A percentile compares a stretch with the other conserved stretches of the same genome.
phyloP scores from a whole-genome alignment of 2,888 invertebrate species.

The Plemyria rubiginata region DNA sequence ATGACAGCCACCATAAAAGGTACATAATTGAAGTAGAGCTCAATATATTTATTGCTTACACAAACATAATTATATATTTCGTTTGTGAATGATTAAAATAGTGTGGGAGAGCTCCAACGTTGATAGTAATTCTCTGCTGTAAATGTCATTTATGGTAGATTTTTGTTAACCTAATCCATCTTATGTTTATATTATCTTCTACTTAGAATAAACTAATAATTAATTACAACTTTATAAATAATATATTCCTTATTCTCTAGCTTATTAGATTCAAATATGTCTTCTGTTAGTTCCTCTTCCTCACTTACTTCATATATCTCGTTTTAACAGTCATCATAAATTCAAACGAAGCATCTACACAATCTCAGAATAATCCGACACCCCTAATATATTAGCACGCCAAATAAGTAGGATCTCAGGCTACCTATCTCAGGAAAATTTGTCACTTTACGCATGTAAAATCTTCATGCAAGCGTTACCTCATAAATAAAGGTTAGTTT shows the following conservation, averaged over 20 bases:
- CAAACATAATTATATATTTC: neutral
- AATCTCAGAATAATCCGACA: slow-evolving; percentile 34
- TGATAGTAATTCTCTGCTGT: no score
- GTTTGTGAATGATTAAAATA: no score
- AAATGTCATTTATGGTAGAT: no score
- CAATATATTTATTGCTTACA: no score
- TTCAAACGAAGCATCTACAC: slow-evolving; percentile 14
- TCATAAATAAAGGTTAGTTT: slow-evolving; percentile 70
- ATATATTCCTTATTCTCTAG: no score
- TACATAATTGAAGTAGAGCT: no score
- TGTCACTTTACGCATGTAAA: slow-evolving; percentile 57
- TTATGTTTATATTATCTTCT: no score
- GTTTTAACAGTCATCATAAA: slow-evolving; percentile 21
- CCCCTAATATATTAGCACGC: slow-evolving; percentile 36
- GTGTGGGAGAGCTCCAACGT: no score
- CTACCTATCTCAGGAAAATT: slow-evolving; percentile 52
- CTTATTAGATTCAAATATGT: slow-evolving; percentile 5
- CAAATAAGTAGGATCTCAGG: slow-evolving; percentile 31
- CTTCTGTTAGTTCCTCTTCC: slow-evolving; percentile 20
- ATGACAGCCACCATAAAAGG: no score
- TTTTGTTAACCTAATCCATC: no score
- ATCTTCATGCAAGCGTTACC: slow-evolving; percentile 57
- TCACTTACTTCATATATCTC: slow-evolving; percentile 9
- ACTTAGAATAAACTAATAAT: no score
- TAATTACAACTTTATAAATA: no score